A percentile compares a stretch with the other conserved stretches of the same genome.
Conservation (phyloP, 2,797 vertebrate species). For the Syncerus caffer region DNA sequence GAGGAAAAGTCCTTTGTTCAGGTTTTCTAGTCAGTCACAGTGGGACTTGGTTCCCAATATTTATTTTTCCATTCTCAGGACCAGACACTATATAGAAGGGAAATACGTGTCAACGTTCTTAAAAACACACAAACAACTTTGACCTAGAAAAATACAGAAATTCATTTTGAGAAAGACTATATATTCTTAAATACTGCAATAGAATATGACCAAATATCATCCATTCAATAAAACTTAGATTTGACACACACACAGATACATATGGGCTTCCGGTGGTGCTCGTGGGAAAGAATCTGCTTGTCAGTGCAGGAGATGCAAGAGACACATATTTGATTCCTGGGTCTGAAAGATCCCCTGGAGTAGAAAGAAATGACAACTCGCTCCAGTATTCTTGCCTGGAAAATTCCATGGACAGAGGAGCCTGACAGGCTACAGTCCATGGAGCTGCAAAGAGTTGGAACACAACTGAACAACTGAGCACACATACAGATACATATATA, state of each 20-base stretch:
- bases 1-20: not conserved
- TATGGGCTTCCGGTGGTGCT: not conserved
- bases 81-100: not conserved
- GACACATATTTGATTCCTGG: not conserved
- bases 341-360: not conserved
- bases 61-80: not conserved
- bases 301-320: not conserved
- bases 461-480: not conserved
- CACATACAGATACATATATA: not conserved
- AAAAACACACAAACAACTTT: not conserved
- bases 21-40: not conserved
- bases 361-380: not conserved
- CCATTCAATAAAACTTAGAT: not conserved
- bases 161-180: not conserved
- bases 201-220: not conserved
- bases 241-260: not conserved
- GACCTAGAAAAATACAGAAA: not conserved
- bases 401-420: not conserved
- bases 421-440: not conserved
- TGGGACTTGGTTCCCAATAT: not conserved
- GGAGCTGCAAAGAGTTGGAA: not conserved
- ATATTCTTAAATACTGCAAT: not conserved
- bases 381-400: not conserved
- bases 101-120: not conserved
- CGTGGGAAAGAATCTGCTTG: not conserved